Percentiles rank a stretch among this genome's conserved stretches.
These are phyloP conservation scores for Pandion haliaetus DNA, from an alignment of 2,113 vertebrate species.

Conservation along the genomic window DNA sequence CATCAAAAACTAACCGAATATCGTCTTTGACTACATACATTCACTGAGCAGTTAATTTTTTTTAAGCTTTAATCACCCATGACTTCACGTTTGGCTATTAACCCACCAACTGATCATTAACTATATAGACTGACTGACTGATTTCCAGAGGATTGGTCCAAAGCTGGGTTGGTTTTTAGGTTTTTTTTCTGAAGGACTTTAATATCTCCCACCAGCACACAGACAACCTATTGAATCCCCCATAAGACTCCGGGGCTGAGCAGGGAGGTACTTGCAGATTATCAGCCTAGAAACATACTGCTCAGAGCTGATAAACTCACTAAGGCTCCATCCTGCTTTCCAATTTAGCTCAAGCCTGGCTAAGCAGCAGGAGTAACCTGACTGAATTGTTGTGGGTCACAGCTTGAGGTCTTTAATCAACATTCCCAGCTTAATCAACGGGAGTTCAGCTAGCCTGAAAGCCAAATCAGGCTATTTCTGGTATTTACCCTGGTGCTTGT, in stretches of 20 bases:
- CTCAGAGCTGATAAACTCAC: slow-evolving; percentile 33
- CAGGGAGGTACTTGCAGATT: slow-evolving; percentile 18
- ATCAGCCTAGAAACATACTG: slow-evolving; percentile 35
- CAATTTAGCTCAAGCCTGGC: slow-evolving; percentile 9
- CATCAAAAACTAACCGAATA: neutral
- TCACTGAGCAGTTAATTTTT: neutral
- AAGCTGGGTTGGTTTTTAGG: neutral
- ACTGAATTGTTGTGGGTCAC: slow-evolving; percentile 5
- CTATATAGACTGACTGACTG: neutral
- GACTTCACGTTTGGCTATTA: slow-evolving; percentile 31
- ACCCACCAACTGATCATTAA: slow-evolving; percentile 13
- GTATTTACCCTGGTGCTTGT: neutral
- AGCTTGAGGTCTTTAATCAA: slow-evolving; percentile 51
- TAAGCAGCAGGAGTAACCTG: neutral
- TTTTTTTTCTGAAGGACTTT: neutral
- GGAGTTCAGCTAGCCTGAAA: neutral
- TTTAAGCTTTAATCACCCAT: slow-evolving; percentile 22
- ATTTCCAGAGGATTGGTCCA: neutral
- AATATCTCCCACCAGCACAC: slow-evolving; percentile 23
- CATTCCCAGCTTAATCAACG: neutral
- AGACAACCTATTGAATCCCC: slow-evolving; percentile 5
- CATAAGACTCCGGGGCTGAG: neutral
- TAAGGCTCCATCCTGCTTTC: slow-evolving; percentile 2
- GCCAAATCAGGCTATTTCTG: neutral
- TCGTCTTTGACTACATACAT: neutral